Conservation (phyloP, 1,140 invertebrate species). For the Cotesia vestalis region DNA sequence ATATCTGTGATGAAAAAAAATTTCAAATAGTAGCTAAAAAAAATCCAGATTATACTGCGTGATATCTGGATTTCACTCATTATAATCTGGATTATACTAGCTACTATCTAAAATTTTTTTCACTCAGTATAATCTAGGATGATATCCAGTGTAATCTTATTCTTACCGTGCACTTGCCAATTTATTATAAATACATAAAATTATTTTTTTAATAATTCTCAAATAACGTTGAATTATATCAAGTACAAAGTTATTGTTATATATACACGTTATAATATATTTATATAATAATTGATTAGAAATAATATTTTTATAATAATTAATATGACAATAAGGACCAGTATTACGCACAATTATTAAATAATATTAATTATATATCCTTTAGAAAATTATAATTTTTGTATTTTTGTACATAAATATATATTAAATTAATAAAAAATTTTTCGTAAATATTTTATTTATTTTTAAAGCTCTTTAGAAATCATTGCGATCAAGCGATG, state of each 20-base stretch:
- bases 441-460: not conserved
- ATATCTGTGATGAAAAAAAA: too few relatives aligned
- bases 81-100: too few relatives aligned
- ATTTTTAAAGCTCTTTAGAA: not conserved
- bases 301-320: too few relatives aligned
- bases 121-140: too few relatives aligned
- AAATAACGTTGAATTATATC: not conserved
- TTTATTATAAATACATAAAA: slow-evolving; percentile 2
- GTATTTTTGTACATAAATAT: slow-evolving; percentile 2
- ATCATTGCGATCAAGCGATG: slow-evolving; percentile 11
- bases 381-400: not conserved
- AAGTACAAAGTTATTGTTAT: slow-evolving; percentile 20
- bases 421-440: not conserved
- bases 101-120: too few relatives aligned
- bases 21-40: too few relatives aligned
- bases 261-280: too few relatives aligned
- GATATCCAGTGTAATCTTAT: too few relatives aligned
- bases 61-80: too few relatives aligned
- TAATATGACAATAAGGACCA: not conserved
- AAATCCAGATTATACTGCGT: too few relatives aligned
- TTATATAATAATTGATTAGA: too few relatives aligned
- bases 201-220: not conserved
- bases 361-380: not conserved
- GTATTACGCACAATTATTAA: slow-evolving; percentile 30
- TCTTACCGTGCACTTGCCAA: not conserved